Conservation (phyloP, 2,888 invertebrate species). For the Spialia ferax region DNA sequence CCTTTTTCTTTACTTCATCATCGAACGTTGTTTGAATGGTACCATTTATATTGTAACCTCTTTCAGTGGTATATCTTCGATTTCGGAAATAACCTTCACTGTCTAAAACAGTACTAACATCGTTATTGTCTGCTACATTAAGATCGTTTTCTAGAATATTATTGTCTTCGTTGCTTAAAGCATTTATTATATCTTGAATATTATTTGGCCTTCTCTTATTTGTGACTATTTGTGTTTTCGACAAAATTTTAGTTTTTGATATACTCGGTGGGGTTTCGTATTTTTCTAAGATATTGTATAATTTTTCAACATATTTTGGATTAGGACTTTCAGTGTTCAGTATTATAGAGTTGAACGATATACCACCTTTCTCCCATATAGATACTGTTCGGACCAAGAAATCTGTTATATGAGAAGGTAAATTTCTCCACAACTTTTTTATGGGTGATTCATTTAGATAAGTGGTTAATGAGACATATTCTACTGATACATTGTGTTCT, state of each 20-base stretch:
- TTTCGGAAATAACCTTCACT: background rate
- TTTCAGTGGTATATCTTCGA: background rate
- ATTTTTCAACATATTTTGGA: slow-evolving; percentile 62
- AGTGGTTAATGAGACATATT: slow-evolving; percentile 59
- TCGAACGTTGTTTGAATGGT: slow-evolving; percentile 22
- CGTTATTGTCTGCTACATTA: slow-evolving; percentile 61
- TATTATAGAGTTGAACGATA: slow-evolving; percentile 70
- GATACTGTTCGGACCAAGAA: slow-evolving; percentile 70
- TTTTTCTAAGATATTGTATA: slow-evolving; percentile 59
- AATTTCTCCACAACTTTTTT: slow-evolving; percentile 62
- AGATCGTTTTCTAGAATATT: slow-evolving; percentile 56
- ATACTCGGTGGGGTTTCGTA: slow-evolving; percentile 37
- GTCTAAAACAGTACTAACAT: background rate
- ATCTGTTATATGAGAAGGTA: slow-evolving; percentile 63
- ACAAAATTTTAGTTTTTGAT: slow-evolving; percentile 31
- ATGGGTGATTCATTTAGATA: slow-evolving; percentile 71
- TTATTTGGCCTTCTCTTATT: slow-evolving; percentile 65
- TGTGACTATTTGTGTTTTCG: slow-evolving; percentile 33
- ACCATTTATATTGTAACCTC: background rate
- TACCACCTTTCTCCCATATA: slow-evolving; percentile 78
- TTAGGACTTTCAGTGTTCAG: slow-evolving; percentile 62
- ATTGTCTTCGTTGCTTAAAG: slow-evolving; percentile 59
- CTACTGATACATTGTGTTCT: slow-evolving; percentile 56
- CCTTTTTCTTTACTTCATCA: background rate
- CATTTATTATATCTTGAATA: slow-evolving; percentile 75